Base-by-base conservation (phyloP, 2,888 invertebrate species). In the Drosophila subsilvestris region DNA sequence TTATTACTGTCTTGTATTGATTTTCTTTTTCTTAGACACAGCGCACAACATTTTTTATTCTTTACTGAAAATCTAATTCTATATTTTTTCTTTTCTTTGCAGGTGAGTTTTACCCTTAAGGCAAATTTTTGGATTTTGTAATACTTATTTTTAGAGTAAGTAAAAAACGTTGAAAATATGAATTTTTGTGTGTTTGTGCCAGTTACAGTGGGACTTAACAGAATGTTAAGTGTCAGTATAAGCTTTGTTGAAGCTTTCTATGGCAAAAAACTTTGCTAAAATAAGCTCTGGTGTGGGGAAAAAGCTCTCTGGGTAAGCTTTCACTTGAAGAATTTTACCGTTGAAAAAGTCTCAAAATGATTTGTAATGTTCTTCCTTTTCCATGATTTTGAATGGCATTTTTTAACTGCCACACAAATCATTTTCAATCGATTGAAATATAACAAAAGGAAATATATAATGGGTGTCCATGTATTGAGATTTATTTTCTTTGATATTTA, bases 41-140 rank as follows among this genome's bases (percentile, higher is more conserved):
- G 18, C 32, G 12, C 14, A 4, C 12, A 17, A 32, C 56, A 53
- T 72, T 71, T 37, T 70, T 27, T 50, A 45, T 47, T 43, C 58
- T 63, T 58, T 58, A 7, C 42, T 58, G 22, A 69, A 62, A 69
- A 69, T 62, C 53, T 48, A 62, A 62, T 48, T n/a, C 12, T 32
- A 56, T 48, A 1, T 7, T 32, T 80, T 69, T 49, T 32, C 12
- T 32, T 76, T 17, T 77, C 59, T 22, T 83, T 83, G 63, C 83
- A 83, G 83, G 83, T 83, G 75, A 83, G 83, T 83, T 76, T 80
- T 75, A 55, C 49, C 63, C 32, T 10, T 4, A 44, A 53, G 44
- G 25, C 14, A 49, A 53, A 54, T 9, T 58, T 22, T 22, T 22
- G 45, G 14, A 2, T 6, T 37, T 7, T 37, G 1, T n/a, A 0